These are phyloP conservation scores for Pitangus sulphuratus DNA, from an alignment of 2,797 vertebrate species.

Conservation along the genomic window DNA sequence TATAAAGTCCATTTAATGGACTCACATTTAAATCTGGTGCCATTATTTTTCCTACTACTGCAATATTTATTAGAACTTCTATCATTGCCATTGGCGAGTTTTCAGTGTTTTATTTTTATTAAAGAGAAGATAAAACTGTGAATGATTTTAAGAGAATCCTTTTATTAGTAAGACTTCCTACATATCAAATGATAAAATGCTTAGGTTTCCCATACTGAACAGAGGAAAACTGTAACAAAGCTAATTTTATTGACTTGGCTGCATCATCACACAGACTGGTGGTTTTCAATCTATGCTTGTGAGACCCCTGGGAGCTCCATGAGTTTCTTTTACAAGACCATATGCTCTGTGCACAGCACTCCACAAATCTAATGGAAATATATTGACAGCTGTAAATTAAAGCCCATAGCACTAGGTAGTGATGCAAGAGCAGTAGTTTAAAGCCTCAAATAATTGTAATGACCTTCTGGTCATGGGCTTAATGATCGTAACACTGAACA, in stretches of 20 bases:
- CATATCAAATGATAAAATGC: background rate
- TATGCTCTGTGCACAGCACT: background rate
- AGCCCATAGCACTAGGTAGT: background rate
- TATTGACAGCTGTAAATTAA: background rate
- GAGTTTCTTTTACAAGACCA: background rate
- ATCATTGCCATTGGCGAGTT: background rate
- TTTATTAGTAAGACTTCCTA: background rate
- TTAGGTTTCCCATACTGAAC: background rate
- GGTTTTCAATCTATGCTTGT: background rate
- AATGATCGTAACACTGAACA: background rate
- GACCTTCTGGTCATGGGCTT: background rate
- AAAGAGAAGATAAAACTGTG: background rate
- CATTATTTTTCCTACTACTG: background rate
- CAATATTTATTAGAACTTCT: background rate
- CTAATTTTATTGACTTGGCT: background rate
- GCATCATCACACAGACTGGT: background rate
- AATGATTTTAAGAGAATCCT: background rate
- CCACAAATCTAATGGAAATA: background rate
- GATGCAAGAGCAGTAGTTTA: background rate
- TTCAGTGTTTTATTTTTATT: background rate
- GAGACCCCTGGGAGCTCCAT: background rate
- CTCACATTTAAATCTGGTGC: background rate
- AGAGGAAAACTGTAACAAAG: background rate
- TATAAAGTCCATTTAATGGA: background rate
- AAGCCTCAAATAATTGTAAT: background rate